Evolutionary conservation across 2,797 vertebrate genomes (phyloP), one percentile per base, ranked within the genome.

Genomic region (Paramormyrops hopkinsi): DNA sequence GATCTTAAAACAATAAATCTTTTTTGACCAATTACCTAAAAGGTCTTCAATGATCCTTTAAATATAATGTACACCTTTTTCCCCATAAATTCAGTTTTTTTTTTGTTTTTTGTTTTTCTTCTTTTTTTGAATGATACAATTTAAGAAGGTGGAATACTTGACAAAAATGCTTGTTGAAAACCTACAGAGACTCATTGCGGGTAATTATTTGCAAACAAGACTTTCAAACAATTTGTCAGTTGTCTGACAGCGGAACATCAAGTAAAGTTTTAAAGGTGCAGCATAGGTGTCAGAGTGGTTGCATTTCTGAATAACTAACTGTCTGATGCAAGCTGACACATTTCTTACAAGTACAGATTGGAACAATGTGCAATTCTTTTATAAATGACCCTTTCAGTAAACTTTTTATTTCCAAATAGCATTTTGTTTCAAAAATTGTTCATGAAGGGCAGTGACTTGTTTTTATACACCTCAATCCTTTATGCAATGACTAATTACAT

Each of bases 391-490:
- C 91, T 86, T 88, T 90, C 89, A 88, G 93, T 91, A 92, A 94
- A 93, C 92, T 92, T 93, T 92, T 93, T 92, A 91, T 93, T 94
- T 94, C 93, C 93, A 93, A 91, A 91, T 17, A 91, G 91, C 89
- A 50, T 91, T 90, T 33, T 79, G 91, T 92, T 94, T 94, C 91
- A 92, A 86, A 92, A 92, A 93, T 94, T 94, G 93, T 91, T 93
- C 93, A 91, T 90, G 94, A 96, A 96, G 95, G 95, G 95, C 96
- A 96, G 96, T 95, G 93, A 94, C 96, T 95, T 95, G n/a, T 85
- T 85, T 46, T 91, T 92, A 92, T 92, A 93, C 93, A 93, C 90
- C 88, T 62, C 59, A 76, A 76, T 91, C 89, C 92, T 89, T 92
- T 94, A 93, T 94, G 94, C 92, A 94, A 93, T 89, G 89, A 92